Percentiles rank a stretch among this genome's conserved stretches.
These are phyloP conservation scores for Drosophila jambulina DNA, from an alignment of 1,140 invertebrate species.

Conservation along the genomic window DNA sequence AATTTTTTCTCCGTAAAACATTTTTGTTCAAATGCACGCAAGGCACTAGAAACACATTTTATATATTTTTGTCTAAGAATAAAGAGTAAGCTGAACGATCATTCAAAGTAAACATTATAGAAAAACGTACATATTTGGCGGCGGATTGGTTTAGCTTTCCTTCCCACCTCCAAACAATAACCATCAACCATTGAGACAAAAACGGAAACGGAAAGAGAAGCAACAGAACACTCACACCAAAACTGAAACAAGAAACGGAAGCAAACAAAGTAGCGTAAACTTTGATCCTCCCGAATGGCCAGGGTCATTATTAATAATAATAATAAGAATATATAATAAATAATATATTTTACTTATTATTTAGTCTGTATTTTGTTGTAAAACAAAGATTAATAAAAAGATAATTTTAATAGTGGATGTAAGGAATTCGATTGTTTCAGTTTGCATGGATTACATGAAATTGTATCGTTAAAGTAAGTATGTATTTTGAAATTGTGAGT, in stretches of 20 bases:
- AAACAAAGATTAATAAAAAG: conserved; percentile 78
- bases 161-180: conserved; percentile 8
- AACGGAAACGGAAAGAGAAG: conserved; percentile 22
- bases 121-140: conserved; percentile 15
- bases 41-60: conserved; percentile 42
- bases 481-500: conserved; percentile 5
- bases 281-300: conserved; percentile 66
- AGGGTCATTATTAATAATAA: conserved; percentile 79
- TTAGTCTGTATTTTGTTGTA: conserved; percentile 83
- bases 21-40: conserved; percentile 16
- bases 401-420: conserved; percentile 74
- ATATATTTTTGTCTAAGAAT: conserved; percentile 30
- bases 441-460: background rate
- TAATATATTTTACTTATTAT: conserved; percentile 84
- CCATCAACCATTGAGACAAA: conserved; percentile 23
- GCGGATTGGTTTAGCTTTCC: conserved; percentile 27
- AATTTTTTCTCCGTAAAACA: conserved; percentile 8
- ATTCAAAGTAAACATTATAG: conserved; percentile 23
- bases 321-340: conserved; percentile 82
- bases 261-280: conserved; percentile 70
- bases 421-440: conserved; percentile 31
- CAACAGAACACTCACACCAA: conserved; percentile 40
- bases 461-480: background rate
- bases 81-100: conserved; percentile 26
- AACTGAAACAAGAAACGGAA: conserved; percentile 42